Evolutionary conservation across 2,797 vertebrate species (phyloP), one percentile per base, ranked within the genome.

Genomic region (Ptychadena robeensis): DNA sequence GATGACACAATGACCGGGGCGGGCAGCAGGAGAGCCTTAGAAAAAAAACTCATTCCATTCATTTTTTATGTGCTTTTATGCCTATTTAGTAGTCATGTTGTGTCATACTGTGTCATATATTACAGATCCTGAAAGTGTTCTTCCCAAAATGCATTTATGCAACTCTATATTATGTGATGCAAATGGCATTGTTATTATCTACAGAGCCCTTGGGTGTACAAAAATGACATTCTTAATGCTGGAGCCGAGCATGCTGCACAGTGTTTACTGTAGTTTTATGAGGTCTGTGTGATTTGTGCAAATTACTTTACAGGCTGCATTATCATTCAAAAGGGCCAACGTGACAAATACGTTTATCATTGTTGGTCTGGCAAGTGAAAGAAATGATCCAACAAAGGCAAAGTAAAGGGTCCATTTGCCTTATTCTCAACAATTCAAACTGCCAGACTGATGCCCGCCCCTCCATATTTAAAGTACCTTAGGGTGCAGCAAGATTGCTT

Each of bases 41-140:
- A n/a, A 37, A 28, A 30, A 53, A 40, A 27, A 78, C 63, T 57
- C 15, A 66, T 66, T 3, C 59, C 34, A 72, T 65, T 83, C 2
- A 66, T 72, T 69, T 27, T 69, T 6, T 11, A 37, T 66, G 67
- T 53, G 38, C 38, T 78, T 66, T 37, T 82, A 72, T 83, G 81
- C 14, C 74, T 57, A 30, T 78, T 83, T 78, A 74, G 35, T 72
- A 30, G 48, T 72, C 74, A 22, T 48, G 67, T 31, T 71, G 73
- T 48, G 44, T 65, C 67, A 77, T 71, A 27, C 37, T 71, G 73
- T 48, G 44, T 65, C 67, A 77, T 71, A 27, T 76, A 76, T 57
- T 65, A n/a, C 18, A 8, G 5, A 35, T 61, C 25, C 53, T 31
- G 25, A 28, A 44, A 63, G 14, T 9, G 37, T 30, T 15, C 48